phyloP scores from a whole-genome alignment of 2,888 invertebrate species.

The Merodon equestris region DNA sequence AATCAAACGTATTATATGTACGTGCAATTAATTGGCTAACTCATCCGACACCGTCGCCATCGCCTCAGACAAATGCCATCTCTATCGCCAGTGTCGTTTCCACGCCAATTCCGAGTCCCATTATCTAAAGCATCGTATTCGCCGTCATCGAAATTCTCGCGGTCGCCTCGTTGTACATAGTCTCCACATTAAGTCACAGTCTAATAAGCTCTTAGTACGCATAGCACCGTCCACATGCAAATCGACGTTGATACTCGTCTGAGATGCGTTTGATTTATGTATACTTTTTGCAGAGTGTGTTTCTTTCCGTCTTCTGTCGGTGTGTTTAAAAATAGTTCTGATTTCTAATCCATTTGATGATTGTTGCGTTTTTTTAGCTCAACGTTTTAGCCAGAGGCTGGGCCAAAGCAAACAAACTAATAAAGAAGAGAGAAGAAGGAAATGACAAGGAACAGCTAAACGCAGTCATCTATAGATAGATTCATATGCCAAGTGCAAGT shows the following conservation, averaged over 20 bases:
- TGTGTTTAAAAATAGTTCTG: constrained; percentile 50
- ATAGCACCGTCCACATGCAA: constrained; percentile 47
- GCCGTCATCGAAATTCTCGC: constrained; percentile 2
- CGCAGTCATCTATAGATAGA: constrained; percentile 43
- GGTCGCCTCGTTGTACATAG: constrained; percentile 7
- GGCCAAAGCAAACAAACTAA: constrained; percentile 30
- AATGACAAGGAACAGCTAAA: constrained; percentile 12
- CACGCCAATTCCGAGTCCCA: background rate
- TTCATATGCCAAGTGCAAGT: constrained; percentile 65
- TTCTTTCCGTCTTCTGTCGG: background rate
- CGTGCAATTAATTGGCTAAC: constrained; percentile 56
- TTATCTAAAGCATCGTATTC: constrained; percentile 1
- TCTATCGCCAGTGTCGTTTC: constrained; percentile 9
- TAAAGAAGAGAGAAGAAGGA: constrained; percentile 22
- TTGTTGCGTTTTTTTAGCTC: constrained; percentile 2
- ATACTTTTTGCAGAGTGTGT: constrained; percentile 25
- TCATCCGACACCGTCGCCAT: constrained; percentile 60
- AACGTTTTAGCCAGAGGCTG: constrained; percentile 7
- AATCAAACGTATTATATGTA: constrained; percentile 49
- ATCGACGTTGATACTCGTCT: constrained; percentile 29
- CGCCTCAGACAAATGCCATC: constrained; percentile 41
- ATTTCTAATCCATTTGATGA: constrained; percentile 41
- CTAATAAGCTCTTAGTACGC: constrained; percentile 60
- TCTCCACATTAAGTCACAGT: constrained; percentile 57
- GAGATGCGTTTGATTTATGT: too few species aligned